These are phyloP conservation scores for Schizopygopsis pylzovi DNA, from an alignment of 2,797 vertebrate species.

Conservation along the genomic window DNA sequence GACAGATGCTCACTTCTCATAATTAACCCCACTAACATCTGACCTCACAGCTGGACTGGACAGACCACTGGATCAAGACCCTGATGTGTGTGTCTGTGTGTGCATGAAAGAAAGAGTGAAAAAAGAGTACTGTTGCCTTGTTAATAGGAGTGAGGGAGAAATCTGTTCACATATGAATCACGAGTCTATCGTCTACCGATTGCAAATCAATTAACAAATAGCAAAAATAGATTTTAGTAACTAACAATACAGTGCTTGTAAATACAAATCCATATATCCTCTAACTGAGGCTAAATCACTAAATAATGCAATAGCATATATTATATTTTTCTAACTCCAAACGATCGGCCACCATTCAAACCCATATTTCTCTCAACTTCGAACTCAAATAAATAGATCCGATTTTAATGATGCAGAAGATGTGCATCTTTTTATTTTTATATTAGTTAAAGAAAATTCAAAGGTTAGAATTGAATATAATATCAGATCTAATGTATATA, in stretches of 20 bases:
- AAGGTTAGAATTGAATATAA: neutral
- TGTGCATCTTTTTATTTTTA: no score
- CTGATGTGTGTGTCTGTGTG: slow-evolving; percentile 11
- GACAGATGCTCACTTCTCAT: slow-evolving; percentile 60
- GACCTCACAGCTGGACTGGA: slow-evolving; percentile 59
- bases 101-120: neutral
- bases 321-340: no score
- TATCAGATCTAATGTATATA: neutral
- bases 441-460: no score
- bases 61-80: slow-evolving; percentile 16
- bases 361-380: no score
- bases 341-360: no score
- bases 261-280: neutral
- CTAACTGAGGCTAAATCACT: neutral
- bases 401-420: no score
- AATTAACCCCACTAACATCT: slow-evolving; percentile 53
- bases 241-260: neutral
- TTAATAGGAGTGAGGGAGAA: neutral
- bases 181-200: neutral
- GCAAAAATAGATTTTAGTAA: neutral
- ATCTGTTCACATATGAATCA: neutral
- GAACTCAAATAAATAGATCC: no score
- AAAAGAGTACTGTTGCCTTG: neutral
- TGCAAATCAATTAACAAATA: neutral
- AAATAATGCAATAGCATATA: neutral